Conservation (phyloP, 2,797 vertebrate species). For the Simalia tracyae region DNA sequence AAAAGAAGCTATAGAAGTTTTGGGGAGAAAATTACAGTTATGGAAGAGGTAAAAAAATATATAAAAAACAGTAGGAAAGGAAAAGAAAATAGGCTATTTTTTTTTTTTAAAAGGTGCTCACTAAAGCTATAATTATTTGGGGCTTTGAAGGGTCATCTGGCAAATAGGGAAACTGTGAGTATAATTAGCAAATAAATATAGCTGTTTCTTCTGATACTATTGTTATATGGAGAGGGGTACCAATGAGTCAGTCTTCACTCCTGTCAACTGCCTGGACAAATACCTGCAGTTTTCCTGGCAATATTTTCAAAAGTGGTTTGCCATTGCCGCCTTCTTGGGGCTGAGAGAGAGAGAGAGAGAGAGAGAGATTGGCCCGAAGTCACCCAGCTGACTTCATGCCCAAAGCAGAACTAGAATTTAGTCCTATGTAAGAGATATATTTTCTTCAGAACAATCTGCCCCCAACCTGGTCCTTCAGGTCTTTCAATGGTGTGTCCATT, state of each 20-base stretch:
- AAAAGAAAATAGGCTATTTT: not conserved
- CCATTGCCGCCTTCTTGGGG: not conserved
- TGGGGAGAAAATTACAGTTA: not conserved
- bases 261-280: not conserved
- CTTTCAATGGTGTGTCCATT: not conserved
- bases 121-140: not conserved
- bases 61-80: not conserved
- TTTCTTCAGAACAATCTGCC: not conserved
- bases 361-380: not conserved
- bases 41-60: not conserved
- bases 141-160: not conserved
- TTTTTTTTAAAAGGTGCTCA: not conserved
- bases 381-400: not conserved
- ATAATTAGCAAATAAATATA: not conserved
- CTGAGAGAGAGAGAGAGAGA: not conserved
- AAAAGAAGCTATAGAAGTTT: not conserved
- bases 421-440: not conserved
- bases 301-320: not conserved
- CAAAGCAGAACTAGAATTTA: not conserved
- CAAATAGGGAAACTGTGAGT: not conserved
- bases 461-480: not conserved
- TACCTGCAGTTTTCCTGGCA: not conserved
- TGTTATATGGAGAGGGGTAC: not conserved
- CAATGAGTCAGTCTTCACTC: not conserved
- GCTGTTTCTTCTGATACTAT: not conserved